Evolutionary conservation across 2,797 vertebrate species (phyloP), one percentile per base, ranked within the genome.

Genomic region (Gobio occitaniae): DNA sequence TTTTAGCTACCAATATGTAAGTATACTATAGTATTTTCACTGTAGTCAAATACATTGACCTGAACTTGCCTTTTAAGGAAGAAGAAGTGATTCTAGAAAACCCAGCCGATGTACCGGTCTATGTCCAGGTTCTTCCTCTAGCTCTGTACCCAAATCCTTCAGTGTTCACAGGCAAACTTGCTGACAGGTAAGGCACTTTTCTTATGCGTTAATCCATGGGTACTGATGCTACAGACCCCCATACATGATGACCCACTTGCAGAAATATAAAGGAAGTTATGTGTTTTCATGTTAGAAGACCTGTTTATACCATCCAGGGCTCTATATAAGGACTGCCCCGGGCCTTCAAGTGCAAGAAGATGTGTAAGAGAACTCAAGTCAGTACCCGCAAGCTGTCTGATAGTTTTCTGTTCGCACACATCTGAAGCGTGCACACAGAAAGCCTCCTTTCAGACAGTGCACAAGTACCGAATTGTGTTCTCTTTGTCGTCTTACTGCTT

Each of bases 51-150:
- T 47, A 17, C 11, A 71, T 25, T 63, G 6, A 9, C 47, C 6
- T 70, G 6, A 86, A 1, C 84, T 38, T 89, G 6, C 82, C 25
- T 78, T 6, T 56, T n/a, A 89, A 99, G 98, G 97, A 98, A 63
- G 96, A 98, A 94, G 96, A 97, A 89, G 95, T 99, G 87, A 94
- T 96, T 89, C 91, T 99, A 86, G 97, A 98, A 94, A 99, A 99
- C 91, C 97, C 97, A 65, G 95, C 98, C 1, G 97, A 99, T 17
- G 93, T 97, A 84, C 97, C 97, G 0, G 94, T 99, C 48, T 97
- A 96, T 75, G 88, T 98, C 88, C 98, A 99, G 47, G 95, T 99
- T 86, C 94, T 99, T 89, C 98, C 98, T 25, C 77, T 99, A 92
- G 97, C 97, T 25, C 94, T 99, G 69, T 96, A 99, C 87, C 96